These are phyloP conservation scores for Styela plicata DNA, from an alignment of 23 tunicate species.

Conservation along the genomic window DNA sequence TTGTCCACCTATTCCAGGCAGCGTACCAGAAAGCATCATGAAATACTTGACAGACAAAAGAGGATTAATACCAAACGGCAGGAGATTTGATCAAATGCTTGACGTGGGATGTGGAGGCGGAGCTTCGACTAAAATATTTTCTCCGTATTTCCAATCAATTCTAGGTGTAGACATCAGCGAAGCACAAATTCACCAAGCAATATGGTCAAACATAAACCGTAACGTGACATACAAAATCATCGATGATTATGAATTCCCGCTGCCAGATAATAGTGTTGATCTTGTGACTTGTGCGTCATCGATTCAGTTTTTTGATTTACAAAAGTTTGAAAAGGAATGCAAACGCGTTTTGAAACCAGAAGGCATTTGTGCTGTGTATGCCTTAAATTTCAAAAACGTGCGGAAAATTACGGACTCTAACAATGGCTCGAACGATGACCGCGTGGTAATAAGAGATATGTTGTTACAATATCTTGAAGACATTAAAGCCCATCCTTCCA, in stretches of 20 bases:
- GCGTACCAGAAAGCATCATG: not conserved
- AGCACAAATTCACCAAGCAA: not conserved
- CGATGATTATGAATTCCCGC: not conserved
- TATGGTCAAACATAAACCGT: not conserved
- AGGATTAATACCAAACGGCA: not conserved
- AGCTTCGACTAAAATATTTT: not conserved
- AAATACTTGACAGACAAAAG: not conserved
- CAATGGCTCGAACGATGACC: not conserved
- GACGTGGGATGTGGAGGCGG: slow-evolving; percentile 22
- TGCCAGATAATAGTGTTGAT: not conserved
- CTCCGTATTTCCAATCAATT: not conserved
- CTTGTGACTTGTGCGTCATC: not conserved
- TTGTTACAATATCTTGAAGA: not conserved
- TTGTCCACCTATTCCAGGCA: not conserved
- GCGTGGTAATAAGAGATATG: not conserved
- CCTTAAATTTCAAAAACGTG: not conserved
- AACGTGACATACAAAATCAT: slow-evolving; percentile 14
- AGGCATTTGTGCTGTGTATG: not conserved
- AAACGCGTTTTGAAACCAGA: slow-evolving; percentile 9
- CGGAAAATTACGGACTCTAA: not conserved
- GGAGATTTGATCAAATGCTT: not conserved
- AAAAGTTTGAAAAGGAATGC: slow-evolving; percentile 1
- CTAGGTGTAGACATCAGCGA: slow-evolving; percentile 11
- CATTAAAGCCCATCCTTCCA: not conserved
- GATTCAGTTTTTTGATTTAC: not conserved